Base-by-base conservation (phyloP, 2,797 vertebrate genomes). In the Chiroxiphia lanceolata region DNA sequence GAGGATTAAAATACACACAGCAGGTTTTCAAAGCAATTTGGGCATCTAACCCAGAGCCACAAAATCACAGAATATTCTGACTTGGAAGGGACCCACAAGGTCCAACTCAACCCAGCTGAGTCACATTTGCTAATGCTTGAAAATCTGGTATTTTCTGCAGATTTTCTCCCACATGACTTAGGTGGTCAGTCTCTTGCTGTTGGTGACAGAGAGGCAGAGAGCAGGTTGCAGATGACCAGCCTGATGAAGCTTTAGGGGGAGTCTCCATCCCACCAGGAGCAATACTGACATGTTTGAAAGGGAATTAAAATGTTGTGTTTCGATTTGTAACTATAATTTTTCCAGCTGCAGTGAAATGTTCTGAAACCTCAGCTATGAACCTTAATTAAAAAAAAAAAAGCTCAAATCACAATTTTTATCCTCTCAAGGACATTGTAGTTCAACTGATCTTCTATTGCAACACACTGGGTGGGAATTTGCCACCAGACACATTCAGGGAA, bases 191-290 rank as follows among this genome's bases (percentile, higher is more conserved):
- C 23, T 2, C 29, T 9, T 7, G 5, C 33, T 72, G 54, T 0
- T 67, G 83, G 48, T 2, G 11, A 38, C 29, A 60, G 47, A 14
- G 1, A 23, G 67, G 51, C 36, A 81, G 44, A 67, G 61, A 47
- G 38, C 29, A 36, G n/a, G 64, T 1, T 18, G 40, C 36, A 61
- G 27, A 45, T 0, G 4, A 26, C 29, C 1, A 4, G 8, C 9
- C 22, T 83, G 61, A 64, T 1, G 5, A 56, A 56, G 40, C 17
- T 72, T 53, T 34, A 38, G 44, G 48, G 44, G 18, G 83, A 54
- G 9, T 16, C 61, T 83, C 50, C 17, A 14, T 42, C 65, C 45
- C 44, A 31, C 29, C 38, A 48, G 34, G 6, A 71, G 20, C 22
- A 53, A 53, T 3, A 33, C 9, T 27, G 21, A 34, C 21, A 34